phyloP scores from a whole-genome alignment of 2,113 vertebrate genomes.

The Machaerirhynchus nigripectus region DNA sequence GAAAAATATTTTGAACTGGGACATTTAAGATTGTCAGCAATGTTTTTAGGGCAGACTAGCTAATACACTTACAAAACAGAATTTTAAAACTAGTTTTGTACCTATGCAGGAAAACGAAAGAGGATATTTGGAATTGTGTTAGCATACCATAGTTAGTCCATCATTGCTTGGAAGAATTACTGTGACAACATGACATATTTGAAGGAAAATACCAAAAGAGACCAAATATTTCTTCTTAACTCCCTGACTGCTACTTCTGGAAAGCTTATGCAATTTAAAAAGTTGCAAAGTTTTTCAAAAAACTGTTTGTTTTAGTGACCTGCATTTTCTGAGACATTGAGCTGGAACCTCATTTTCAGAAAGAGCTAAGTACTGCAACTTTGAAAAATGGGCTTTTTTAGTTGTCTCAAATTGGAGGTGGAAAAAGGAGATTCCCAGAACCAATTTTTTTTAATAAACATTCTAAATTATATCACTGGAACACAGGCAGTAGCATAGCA shows the following conservation, averaged over 20 bases:
- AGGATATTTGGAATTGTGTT: not conserved
- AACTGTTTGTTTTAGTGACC: not conserved
- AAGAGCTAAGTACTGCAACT: not conserved
- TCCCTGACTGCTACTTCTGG: not conserved
- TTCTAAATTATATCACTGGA: not conserved
- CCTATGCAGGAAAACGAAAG: not conserved
- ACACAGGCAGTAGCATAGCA: not conserved
- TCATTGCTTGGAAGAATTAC: not conserved
- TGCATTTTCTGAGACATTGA: not conserved
- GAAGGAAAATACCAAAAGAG: not conserved
- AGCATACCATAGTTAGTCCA: not conserved
- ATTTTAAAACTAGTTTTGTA: slow-evolving; percentile 3
- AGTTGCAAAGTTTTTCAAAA: not conserved
- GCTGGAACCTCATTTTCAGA: not conserved
- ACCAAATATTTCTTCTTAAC: not conserved
- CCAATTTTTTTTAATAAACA: not conserved
- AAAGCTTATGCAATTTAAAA: not conserved
- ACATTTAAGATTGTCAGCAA: not conserved
- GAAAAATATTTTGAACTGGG: not conserved
- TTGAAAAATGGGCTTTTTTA: not conserved
- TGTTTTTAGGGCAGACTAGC: not conserved
- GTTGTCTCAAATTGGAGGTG: not conserved
- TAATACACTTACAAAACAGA: not conserved
- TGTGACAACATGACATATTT: not conserved
- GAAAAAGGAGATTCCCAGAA: not conserved